Base-by-base conservation (phyloP, 2,888 invertebrate genomes). In the Athrips mouffetella region DNA sequence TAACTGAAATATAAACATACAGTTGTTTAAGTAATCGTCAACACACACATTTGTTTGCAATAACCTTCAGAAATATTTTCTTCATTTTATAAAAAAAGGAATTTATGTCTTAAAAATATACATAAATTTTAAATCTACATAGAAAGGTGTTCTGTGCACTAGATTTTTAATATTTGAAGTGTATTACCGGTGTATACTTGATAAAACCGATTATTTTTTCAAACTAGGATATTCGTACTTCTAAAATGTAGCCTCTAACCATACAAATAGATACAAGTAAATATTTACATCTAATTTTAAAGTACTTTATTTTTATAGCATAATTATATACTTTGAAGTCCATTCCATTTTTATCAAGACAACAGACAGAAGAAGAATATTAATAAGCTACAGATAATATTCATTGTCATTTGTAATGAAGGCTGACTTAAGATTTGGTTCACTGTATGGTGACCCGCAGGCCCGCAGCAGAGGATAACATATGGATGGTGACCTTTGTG, bases 81-180 rank as follows among this genome's bases (percentile, higher is more conserved):
- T n/a, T n/a, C n/a, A n/a, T n/a, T n/a, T n/a, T n/a, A n/a, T n/a
- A n/a, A n/a, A n/a, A 15, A 35, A 15, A 10, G 4, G 6, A 10
- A 3, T 3, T 20, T 5, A 20, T 37, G 3, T 13, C 11, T n/a
- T 25, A 25, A 20, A n/a, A 37, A 6, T 18, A 3, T 21, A 25
- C 31, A 21, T 23, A 52, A 55, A 52, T 59, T 55, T 63, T 66
- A 60, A n/a, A 56, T 60, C 69, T 73, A 71, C 65, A 51, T 73
- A 70, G 65, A 70, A 74, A 76, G 62, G 73, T 76, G 74, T 73
- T 60, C 54, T 49, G 78, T 80, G 76, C 76, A 73, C 62, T 71
- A 73, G 55, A 65, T 62, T 67, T n/a, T n/a, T 69, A 73, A 59
- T 60, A 58, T 55, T 51, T 52, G 53, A 70, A 67, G 68, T 71